phyloP scores from a whole-genome alignment of 1,140 invertebrate species.

The Diorhabda sublineata region DNA sequence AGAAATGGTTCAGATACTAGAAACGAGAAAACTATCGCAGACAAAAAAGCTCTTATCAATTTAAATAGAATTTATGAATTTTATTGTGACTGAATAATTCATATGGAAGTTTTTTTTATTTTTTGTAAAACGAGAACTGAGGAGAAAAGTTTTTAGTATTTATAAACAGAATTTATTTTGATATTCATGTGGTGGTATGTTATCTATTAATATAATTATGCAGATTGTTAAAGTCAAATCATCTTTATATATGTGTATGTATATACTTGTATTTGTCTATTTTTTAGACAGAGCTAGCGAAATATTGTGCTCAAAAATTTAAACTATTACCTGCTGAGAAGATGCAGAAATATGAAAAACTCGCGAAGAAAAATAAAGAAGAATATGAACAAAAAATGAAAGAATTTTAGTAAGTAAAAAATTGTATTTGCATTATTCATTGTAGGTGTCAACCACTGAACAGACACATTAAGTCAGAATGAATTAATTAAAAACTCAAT shows the following conservation, averaged over 20 bases:
- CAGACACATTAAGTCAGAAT: too few species aligned
- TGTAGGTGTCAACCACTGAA: too few species aligned
- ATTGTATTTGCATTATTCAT: too few species aligned
- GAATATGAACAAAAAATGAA: constrained; percentile 46
- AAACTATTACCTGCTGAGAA: constrained; percentile 48
- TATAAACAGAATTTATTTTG: too few species aligned
- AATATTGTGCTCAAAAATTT: constrained; percentile 49
- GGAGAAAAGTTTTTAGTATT: too few species aligned
- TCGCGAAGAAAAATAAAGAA: constrained; percentile 39
- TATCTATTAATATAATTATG: background rate
- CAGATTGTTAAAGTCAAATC: background rate
- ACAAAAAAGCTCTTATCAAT: too few species aligned
- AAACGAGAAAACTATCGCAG: too few species aligned
- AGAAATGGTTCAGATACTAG: too few species aligned
- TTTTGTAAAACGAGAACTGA: too few species aligned
- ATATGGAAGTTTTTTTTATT: too few species aligned
- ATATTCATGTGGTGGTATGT: background rate
- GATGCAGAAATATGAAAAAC: constrained; percentile 46
- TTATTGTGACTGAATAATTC: too few species aligned
- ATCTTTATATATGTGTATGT: background rate
- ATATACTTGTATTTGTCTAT: background rate
- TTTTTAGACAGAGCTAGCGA: constrained; percentile 47
- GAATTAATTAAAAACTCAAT: background rate
- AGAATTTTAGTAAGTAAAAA: constrained; percentile 46
- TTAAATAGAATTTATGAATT: too few species aligned